Evolutionary conservation across 2,797 vertebrate genomes (phyloP), one percentile per base, ranked within the genome.

Genomic region (Coluber constrictor): DNA sequence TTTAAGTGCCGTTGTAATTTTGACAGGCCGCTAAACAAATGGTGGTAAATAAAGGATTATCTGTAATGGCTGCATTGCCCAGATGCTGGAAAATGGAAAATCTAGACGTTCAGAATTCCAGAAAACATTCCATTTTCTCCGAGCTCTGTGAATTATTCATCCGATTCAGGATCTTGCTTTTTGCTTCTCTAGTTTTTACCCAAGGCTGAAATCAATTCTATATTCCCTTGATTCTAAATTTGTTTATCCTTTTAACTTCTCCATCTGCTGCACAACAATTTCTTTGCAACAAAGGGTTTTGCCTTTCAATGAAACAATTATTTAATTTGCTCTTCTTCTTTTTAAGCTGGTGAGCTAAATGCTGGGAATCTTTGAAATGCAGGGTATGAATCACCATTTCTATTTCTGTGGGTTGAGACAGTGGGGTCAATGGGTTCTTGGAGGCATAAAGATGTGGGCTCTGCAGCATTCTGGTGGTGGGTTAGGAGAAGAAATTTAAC

Each of bases 191-290:
- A 23, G 32, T 79, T 79, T 79, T 43, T 43, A 79, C 1, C 70
- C 32, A 43, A 23, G 37, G 37, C 37, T 43, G 20, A 79, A 20
- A 47, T 79, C 74, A 23, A 9, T 79, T 43, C 37, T 79, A 43
- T 3, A 23, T 79, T 79, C 20, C 37, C 74, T 79, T 79, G 74
- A 79, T 43, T 79, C 20, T 37, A 79, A 47, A 79, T 79, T 25
- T 3, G 13, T 74, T 74, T 74, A 8, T 74, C 8, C 3, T 16
- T 63, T 10, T 37, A 37, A 93, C 93, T 90, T 91, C 94, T 90
- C 0, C 0, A 57, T 51, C 91, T 91, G 74, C 59, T 16, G 27
- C 18, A 43, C 18, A 91, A 92, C 87, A 5, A 12, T 2, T 83
- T 74, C 91, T 59, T 37, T 93, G 20, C 23, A 23, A 70, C 3